These are phyloP conservation scores for Cebidichthys violaceus DNA, from an alignment of 2,113 vertebrate genomes.

Conservation along the genomic window DNA sequence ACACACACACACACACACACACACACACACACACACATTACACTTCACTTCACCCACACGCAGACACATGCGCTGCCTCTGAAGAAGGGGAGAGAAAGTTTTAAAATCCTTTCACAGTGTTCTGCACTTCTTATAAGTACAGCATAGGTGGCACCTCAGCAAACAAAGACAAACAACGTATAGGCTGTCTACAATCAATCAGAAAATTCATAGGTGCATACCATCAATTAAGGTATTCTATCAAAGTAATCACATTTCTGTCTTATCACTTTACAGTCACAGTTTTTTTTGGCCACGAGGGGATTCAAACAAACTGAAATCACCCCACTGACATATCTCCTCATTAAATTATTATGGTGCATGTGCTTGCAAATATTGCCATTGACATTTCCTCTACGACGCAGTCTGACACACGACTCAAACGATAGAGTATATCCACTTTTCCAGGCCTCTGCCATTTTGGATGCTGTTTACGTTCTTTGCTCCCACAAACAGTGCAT, in stretches of 20 bases:
- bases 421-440: background rate
- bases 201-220: background rate
- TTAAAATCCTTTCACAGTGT: conserved; percentile 32
- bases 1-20: conserved; percentile 10
- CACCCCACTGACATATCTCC: background rate
- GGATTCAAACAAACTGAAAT: background rate
- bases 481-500: background rate
- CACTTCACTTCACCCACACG: conserved; percentile 3
- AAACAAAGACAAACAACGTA: conserved; percentile 10
- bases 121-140: conserved; percentile 33
- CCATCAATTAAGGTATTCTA: background rate
- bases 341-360: background rate
- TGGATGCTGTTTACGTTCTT: no score
- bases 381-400: background rate
- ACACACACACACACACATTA: background rate
- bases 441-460: no score
- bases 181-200: background rate
- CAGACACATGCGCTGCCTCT: conserved; percentile 1
- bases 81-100: conserved; percentile 49
- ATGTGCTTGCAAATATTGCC: background rate
- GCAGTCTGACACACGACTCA: background rate
- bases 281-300: background rate
- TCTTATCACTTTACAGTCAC: background rate
- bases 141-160: conserved; percentile 1
- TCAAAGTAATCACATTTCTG: background rate